A percentile compares a stretch with the other conserved stretches of the same genome.
These are phyloP conservation scores for Sarcophaga carnaria DNA, from an alignment of 2,888 invertebrate species.

Conservation along the genomic window DNA sequence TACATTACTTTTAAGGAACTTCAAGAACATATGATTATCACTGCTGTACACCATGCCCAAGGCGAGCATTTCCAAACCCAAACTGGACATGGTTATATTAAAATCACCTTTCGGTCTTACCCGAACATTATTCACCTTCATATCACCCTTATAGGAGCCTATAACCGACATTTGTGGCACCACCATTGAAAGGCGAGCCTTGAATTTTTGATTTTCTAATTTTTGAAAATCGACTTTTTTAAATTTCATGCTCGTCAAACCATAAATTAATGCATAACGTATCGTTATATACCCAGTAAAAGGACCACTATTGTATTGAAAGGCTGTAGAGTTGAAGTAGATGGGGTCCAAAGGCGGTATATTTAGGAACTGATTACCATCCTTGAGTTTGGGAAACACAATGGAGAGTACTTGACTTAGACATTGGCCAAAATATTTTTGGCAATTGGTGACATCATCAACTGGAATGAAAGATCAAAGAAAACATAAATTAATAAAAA, in stretches of 20 bases:
- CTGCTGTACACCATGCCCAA: constrained; percentile 83
- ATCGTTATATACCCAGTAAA: constrained; percentile 79
- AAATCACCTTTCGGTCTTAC: constrained; percentile 85
- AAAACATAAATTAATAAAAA: background rate
- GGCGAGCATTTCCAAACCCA: constrained; percentile 69
- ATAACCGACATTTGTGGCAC: constrained; percentile 83
- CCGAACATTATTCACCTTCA: constrained; percentile 84
- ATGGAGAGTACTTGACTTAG: constrained; percentile 52
- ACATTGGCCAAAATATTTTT: constrained; percentile 61
- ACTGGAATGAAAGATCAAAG: constrained; percentile 40
- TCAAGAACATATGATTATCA: constrained; percentile 83
- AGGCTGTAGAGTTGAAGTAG: constrained; percentile 75
- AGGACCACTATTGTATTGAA: constrained; percentile 77
- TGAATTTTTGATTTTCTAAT: constrained; percentile 71
- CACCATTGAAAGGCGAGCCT: constrained; percentile 81
- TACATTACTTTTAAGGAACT: constrained; percentile 84
- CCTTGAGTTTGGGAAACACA: constrained; percentile 71
- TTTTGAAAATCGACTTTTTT: constrained; percentile 83
- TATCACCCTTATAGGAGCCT: constrained; percentile 85
- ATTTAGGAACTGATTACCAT: constrained; percentile 77
- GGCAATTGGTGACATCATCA: constrained; percentile 60
- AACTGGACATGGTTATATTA: constrained; percentile 85
- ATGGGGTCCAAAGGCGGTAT: constrained; percentile 80
- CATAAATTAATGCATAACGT: constrained; percentile 83
- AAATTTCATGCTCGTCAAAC: constrained; percentile 83